phyloP scores from a whole-genome alignment of 2,888 invertebrate species.

The Meganola albula region DNA sequence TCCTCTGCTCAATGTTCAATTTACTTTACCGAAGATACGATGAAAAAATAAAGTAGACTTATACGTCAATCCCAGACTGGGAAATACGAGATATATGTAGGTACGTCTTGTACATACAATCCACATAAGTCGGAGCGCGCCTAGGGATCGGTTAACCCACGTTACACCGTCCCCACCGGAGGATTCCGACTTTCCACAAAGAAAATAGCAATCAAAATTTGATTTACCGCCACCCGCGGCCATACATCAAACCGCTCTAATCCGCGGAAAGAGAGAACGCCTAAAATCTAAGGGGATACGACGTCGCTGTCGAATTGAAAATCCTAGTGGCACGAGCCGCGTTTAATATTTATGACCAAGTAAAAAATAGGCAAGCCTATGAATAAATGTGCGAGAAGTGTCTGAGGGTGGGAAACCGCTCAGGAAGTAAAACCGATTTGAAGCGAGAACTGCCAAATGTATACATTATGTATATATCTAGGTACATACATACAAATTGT shows the following conservation, averaged over 20 bases:
- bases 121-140: constrained; percentile 54
- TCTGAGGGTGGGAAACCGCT: constrained; percentile 13
- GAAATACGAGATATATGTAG: constrained; percentile 46
- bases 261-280: constrained; percentile 66
- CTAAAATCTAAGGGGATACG: constrained; percentile 69
- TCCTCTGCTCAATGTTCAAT: constrained; percentile 1
- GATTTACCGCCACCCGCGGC: constrained; percentile 76
- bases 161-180: constrained; percentile 61
- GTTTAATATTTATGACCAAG: constrained; percentile 70
- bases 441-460: no score
- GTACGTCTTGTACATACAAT: constrained; percentile 35
- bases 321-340: constrained; percentile 55
- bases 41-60: constrained; percentile 23
- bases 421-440: background rate
- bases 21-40: constrained; percentile 6
- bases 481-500: no score
- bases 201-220: constrained; percentile 78
- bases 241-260: constrained; percentile 71
- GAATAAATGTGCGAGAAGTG: constrained; percentile 53
- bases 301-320: constrained; percentile 67
- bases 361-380: constrained; percentile 60
- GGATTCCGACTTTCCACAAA: constrained; percentile 70
- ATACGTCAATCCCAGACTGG: constrained; percentile 42
- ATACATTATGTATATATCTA: no score
- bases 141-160: constrained; percentile 73